phyloP scores from a whole-genome alignment of 2,888 invertebrate species.

The Drosophila histrio region DNA sequence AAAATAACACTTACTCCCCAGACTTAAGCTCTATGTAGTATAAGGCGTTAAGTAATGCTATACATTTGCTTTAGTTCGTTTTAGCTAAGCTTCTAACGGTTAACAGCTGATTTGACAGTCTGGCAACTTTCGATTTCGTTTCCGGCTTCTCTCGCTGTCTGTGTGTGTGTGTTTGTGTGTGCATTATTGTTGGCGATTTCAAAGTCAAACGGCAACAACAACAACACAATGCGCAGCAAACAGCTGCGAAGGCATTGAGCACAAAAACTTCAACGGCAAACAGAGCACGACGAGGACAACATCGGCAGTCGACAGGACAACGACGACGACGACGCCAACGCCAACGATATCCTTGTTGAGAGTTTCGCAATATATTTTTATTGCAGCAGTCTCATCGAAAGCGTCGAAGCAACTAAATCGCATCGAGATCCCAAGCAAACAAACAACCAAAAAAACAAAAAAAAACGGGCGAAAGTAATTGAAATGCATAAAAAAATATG shows the following conservation, averaged over 20 bases:
- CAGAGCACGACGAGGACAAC: conserved; percentile 53
- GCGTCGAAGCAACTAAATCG: conserved; percentile 75
- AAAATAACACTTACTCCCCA: background rate
- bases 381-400: conserved; percentile 81
- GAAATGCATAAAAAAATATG: conserved; percentile 27
- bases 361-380: conserved; percentile 81
- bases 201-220: conserved; percentile 75
- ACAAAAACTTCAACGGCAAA: conserved; percentile 61
- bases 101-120: conserved; percentile 27
- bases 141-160: conserved; percentile 60
- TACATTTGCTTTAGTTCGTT: background rate
- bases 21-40: fast-evolving
- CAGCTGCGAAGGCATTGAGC: conserved; percentile 63
- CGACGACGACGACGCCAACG: conserved; percentile 38
- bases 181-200: conserved; percentile 75
- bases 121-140: conserved; percentile 68
- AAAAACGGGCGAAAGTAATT: conserved; percentile 28
- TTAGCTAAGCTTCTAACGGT: conserved; percentile 4
- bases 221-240: conserved; percentile 59
- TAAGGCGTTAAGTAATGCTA: too few species aligned
- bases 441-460: background rate
- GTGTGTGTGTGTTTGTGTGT: conserved; percentile 35
- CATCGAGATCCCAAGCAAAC: conserved; percentile 34
- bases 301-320: conserved; percentile 52
- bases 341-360: conserved; percentile 77